These are phyloP conservation scores for Pandemis heparana DNA, from an alignment of 2,888 invertebrate genomes.

Conservation along the genomic window DNA sequence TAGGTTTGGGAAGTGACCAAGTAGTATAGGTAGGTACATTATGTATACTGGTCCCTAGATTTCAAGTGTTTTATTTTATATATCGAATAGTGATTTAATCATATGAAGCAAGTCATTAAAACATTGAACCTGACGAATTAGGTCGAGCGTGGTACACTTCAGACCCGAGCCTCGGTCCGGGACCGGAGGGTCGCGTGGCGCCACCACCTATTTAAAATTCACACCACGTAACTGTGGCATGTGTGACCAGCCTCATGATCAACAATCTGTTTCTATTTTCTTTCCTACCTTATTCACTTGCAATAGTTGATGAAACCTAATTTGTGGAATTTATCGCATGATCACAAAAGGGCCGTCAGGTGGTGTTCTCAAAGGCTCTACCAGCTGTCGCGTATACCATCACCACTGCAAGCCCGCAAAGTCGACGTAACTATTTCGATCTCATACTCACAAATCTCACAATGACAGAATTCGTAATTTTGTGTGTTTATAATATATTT, in stretches of 20 bases:
- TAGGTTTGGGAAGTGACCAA: no score
- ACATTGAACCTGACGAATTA: constrained; percentile 25
- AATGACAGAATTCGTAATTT: no score
- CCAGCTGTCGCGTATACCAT: neutral
- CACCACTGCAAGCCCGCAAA: no score
- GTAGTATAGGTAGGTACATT: no score
- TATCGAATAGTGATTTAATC: neutral
- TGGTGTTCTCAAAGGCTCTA: neutral
- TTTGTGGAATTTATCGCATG: neutral
- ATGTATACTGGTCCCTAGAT: neutral
- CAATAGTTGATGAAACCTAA: neutral
- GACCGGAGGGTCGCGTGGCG: constrained; percentile 26
- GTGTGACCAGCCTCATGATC: constrained; percentile 58
- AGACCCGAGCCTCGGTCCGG: constrained; percentile 13
- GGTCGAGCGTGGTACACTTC: constrained; percentile 23
- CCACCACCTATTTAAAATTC: constrained; percentile 56
- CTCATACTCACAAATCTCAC: no score
- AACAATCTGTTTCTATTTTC: constrained; percentile 53
- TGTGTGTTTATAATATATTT: no score
- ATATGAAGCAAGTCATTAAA: constrained; percentile 29
- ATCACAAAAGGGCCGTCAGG: neutral
- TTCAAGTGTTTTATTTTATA: constrained; percentile 4
- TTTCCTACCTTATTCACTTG: constrained; percentile 34
- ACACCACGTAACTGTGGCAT: constrained; percentile 58
- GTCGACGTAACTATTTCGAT: no score